Percentiles rank a stretch among this genome's conserved stretches.
Evolutionary conservation across 2,113 vertebrate species (phyloP).

Genomic region (Varanus salvator): DNA sequence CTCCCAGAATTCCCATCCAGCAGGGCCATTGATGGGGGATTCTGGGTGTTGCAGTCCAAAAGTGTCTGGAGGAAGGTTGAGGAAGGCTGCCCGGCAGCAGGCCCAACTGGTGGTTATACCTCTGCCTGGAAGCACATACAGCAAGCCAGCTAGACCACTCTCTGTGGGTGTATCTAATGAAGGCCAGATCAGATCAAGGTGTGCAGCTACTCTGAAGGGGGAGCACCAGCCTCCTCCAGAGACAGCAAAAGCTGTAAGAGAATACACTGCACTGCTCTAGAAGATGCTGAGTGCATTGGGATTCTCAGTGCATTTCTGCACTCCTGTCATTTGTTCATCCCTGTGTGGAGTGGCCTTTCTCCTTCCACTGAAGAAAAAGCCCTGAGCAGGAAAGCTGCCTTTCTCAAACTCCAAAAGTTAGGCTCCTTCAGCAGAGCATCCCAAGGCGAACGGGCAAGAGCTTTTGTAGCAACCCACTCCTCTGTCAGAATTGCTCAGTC

Average conservation of each 20-base stretch:
- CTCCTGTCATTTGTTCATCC: background rate
- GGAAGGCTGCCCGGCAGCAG: background rate
- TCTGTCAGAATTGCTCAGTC: background rate
- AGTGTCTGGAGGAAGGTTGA: too few relatives aligned
- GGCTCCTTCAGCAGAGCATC: too few relatives aligned
- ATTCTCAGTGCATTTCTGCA: background rate
- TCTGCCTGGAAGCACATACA: background rate
- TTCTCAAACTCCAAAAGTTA: background rate
- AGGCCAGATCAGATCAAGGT: background rate
- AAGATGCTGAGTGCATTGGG: background rate
- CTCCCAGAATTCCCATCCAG: too few relatives aligned
- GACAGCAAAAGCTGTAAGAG: background rate
- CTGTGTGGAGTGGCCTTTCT: too few relatives aligned
- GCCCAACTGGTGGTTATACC: background rate
- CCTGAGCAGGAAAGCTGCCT: background rate
- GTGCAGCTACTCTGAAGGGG: background rate
- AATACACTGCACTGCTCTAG: background rate
- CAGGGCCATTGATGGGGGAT: too few relatives aligned
- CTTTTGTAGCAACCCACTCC: too few relatives aligned
- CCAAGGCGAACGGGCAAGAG: background rate
- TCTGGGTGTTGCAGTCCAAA: too few relatives aligned
- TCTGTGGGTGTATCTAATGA: background rate
- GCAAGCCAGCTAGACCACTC: background rate
- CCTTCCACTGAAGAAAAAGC: background rate
- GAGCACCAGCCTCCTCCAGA: background rate